A percentile compares a stretch with the other conserved stretches of the same genome.
phyloP scores from a whole-genome alignment of 2,113 vertebrate genomes.

The Puntigrus tetrazona region DNA sequence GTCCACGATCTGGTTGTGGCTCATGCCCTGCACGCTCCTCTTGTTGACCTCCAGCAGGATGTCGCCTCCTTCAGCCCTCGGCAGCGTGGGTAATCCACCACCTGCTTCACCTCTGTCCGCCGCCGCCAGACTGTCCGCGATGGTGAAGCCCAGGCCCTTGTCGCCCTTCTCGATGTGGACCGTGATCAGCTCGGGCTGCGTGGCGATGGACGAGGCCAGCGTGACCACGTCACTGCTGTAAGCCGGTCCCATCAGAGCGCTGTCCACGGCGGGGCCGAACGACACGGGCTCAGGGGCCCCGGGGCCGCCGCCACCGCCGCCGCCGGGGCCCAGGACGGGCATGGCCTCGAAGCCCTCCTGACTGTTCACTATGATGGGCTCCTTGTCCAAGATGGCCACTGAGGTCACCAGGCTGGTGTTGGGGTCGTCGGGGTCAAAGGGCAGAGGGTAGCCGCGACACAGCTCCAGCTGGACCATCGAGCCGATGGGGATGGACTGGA shows the following conservation, averaged over 20 bases:
- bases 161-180: slow-evolving; percentile 98
- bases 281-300: slow-evolving; percentile 74
- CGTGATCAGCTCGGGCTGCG: slow-evolving; percentile 96
- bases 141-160: slow-evolving; percentile 98
- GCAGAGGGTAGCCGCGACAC: slow-evolving; percentile 95
- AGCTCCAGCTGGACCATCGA: slow-evolving; percentile 96
- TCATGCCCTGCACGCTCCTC: slow-evolving; percentile 94
- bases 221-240: slow-evolving; percentile 91
- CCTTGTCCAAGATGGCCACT: slow-evolving; percentile 96
- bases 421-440: slow-evolving; percentile 97
- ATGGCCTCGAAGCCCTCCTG: slow-evolving; percentile 89
- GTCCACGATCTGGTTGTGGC: slow-evolving; percentile 98
- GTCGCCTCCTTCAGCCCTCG: slow-evolving; percentile 92
- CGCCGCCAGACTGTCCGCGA: slow-evolving; percentile 94
- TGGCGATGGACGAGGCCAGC: slow-evolving; percentile 94
- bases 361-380: slow-evolving; percentile 95
- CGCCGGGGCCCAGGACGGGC: slow-evolving; percentile 71
- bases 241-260: slow-evolving; percentile 67
- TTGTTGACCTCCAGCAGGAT: slow-evolving; percentile 97
- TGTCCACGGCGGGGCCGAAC: slow-evolving; percentile 84
- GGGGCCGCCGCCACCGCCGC: background rate
- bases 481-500: slow-evolving; percentile 98
- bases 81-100: slow-evolving; percentile 95
- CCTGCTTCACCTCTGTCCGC: slow-evolving; percentile 97
- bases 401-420: slow-evolving; percentile 98